Percentiles rank a stretch among this genome's conserved stretches.
Evolutionary conservation across 2,888 invertebrate genomes (phyloP).

Genomic region (Dryocosmus kuriphilus): DNA sequence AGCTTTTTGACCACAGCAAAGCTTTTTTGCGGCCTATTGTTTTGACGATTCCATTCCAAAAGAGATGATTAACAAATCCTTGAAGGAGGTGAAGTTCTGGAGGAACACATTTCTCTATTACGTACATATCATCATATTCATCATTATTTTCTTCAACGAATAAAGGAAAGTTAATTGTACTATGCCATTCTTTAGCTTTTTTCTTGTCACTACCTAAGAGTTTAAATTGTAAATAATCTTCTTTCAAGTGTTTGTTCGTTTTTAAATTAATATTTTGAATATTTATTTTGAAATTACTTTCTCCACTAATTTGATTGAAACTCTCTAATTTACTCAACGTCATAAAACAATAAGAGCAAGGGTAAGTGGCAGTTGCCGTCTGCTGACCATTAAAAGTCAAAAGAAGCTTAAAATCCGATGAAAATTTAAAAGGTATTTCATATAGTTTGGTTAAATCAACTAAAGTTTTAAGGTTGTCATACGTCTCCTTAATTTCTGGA

Average conservation of each 20-base stretch:
- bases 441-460: too few species aligned
- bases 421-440: too few species aligned
- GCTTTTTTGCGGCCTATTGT: too few species aligned
- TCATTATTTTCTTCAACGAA: slow-evolving; percentile 8
- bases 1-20: slow-evolving; percentile 8
- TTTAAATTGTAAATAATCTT: too few species aligned
- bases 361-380: too few species aligned
- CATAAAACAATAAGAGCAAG: not conserved
- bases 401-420: too few species aligned
- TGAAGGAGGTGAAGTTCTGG: slow-evolving; percentile 33
- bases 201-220: not conserved
- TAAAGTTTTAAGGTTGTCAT: too few species aligned
- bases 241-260: too few species aligned
- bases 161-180: not conserved
- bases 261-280: not conserved
- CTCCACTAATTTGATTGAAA: slow-evolving; percentile 1
- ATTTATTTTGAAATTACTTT: not conserved
- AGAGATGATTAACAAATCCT: slow-evolving; percentile 6
- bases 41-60: too few species aligned
- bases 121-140: slow-evolving; percentile 7
- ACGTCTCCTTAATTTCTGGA: too few species aligned
- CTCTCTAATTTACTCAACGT: not conserved
- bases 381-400: too few species aligned
- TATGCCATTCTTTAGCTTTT: slow-evolving; percentile 39
- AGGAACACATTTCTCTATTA: slow-evolving; percentile 24